A percentile compares a stretch with the other conserved stretches of the same genome.
Conservation (phyloP, 2,113 vertebrate species). For the Mola mola region DNA sequence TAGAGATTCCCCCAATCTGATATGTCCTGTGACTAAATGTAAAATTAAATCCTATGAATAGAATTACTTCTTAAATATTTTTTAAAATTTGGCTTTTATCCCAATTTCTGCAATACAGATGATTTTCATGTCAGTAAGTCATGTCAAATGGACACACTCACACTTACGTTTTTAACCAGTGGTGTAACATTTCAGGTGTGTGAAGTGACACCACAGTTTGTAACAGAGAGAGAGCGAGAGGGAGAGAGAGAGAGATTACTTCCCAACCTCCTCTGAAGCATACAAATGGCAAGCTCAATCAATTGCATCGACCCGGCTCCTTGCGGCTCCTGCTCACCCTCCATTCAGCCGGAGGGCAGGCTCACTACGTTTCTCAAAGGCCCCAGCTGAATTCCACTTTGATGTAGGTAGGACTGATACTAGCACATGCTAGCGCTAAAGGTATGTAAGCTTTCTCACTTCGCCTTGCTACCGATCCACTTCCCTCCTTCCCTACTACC, state of each 20-base stretch:
- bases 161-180: background rate
- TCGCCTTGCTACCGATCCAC: background rate
- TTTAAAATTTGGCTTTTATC: no score
- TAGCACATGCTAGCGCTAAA: constrained; percentile 62
- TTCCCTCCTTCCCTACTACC: background rate
- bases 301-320: constrained; percentile 74
- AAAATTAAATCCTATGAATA: no score
- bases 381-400: constrained; percentile 69
- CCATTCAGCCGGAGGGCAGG: constrained; percentile 52
- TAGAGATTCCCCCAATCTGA: no score
- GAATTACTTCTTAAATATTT: no score
- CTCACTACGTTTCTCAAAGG: constrained; percentile 62
- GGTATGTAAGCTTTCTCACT: constrained; percentile 16
- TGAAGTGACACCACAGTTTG: constrained; percentile 4
- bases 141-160: background rate
- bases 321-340: constrained; percentile 39
- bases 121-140: no score
- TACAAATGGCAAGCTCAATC: constrained; percentile 73
- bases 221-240: constrained; percentile 14
- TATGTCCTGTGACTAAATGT: no score
- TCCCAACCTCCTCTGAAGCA: constrained; percentile 47
- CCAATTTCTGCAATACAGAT: no score
- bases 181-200: background rate
- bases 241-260: constrained; percentile 31
- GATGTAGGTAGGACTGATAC: constrained; percentile 55